A percentile compares a stretch with the other conserved stretches of the same genome.
phyloP scores from a whole-genome alignment of 2,113 vertebrate genomes.

The Psephotus haematonotus region DNA sequence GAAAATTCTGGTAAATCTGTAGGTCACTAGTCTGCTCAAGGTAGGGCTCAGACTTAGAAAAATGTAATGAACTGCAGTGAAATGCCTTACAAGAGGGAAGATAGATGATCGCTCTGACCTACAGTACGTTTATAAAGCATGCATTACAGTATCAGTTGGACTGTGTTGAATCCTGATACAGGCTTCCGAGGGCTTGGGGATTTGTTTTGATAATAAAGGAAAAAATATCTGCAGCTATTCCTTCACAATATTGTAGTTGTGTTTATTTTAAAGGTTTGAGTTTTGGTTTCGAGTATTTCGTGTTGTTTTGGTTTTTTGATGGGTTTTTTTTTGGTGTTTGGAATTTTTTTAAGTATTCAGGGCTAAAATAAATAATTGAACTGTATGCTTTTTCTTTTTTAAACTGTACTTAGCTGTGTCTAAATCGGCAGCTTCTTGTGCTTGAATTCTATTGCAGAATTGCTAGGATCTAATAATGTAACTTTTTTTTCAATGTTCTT shows the following conservation, averaged over 20 bases:
- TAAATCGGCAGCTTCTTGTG: neutral
- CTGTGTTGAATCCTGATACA: neutral
- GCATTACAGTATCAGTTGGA: neutral
- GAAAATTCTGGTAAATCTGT: conserved; percentile 54
- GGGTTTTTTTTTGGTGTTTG: neutral
- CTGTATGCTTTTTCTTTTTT: neutral
- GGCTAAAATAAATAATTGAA: neutral
- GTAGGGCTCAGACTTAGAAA: neutral
- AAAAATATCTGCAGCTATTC: neutral
- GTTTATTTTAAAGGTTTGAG: neutral
- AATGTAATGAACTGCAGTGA: neutral
- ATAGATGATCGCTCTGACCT: neutral
- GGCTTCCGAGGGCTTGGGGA: neutral
- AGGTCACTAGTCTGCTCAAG: neutral
- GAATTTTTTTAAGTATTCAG: neutral
- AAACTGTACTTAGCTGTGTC: neutral
- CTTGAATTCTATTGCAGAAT: neutral
- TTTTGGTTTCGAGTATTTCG: neutral
- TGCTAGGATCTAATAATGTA: neutral
- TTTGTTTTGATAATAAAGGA: neutral
- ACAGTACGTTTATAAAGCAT: neutral
- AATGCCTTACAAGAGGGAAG: neutral
- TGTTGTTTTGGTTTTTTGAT: neutral
- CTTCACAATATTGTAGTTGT: neutral
- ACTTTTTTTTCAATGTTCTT: conserved; percentile 41